Conservation (phyloP, 2,113 vertebrate genomes). For the Sarotherodon lohbergeri region DNA sequence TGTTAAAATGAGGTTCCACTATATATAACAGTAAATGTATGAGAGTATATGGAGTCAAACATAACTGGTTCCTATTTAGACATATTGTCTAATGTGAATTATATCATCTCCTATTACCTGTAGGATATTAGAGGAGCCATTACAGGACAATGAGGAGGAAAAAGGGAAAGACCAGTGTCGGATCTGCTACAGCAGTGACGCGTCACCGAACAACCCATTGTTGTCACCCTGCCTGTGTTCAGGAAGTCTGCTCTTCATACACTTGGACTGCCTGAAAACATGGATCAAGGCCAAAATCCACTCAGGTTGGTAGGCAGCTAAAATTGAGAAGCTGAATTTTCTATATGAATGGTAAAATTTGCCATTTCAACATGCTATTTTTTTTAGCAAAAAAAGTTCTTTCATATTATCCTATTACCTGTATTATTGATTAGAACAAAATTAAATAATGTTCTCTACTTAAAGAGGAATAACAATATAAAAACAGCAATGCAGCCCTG, state of each 20-base stretch:
- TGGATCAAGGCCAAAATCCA: neutral
- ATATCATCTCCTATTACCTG: neutral
- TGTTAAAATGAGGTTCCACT: neutral
- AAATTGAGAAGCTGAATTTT: neutral
- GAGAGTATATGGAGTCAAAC: neutral
- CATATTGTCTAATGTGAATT: neutral
- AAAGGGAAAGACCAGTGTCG: conserved; percentile 80
- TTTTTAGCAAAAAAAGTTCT: rapidly evolving
- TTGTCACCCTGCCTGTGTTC: conserved; percentile 80
- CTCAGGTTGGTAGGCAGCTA: neutral
- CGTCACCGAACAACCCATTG: conserved; percentile 73
- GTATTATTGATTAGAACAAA: neutral
- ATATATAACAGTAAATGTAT: neutral
- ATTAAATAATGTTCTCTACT: neutral
- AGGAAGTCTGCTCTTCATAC: neutral
- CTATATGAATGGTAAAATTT: neutral
- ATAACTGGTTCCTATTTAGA: neutral
- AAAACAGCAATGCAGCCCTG: neutral
- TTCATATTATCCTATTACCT: neutral
- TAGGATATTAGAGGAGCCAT: conserved; percentile 77
- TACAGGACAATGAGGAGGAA: conserved; percentile 75
- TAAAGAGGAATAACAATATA: neutral
- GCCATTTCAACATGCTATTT: neutral
- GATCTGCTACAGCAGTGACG: conserved; percentile 78
- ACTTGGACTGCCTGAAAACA: neutral